Conservation (phyloP, 2,797 vertebrate genomes). For the Meda fulgida region DNA sequence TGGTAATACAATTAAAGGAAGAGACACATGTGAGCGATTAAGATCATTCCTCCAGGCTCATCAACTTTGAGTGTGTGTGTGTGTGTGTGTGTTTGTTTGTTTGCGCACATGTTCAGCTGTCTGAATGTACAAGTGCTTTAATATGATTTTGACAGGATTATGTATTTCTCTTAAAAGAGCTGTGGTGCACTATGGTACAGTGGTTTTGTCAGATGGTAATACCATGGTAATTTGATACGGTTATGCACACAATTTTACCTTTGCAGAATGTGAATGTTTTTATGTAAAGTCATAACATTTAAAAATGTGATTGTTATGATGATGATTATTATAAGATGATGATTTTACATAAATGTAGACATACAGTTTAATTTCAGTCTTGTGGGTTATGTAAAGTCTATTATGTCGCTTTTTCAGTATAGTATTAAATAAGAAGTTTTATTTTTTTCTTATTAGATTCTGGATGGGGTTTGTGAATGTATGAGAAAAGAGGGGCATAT, state of each 20-base stretch:
- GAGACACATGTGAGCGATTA: slow-evolving; percentile 58
- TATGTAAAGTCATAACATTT: background rate
- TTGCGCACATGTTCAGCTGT: background rate
- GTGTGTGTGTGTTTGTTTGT: background rate
- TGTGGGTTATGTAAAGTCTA: background rate
- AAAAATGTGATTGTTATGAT: too few relatives aligned
- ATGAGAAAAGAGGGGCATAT: background rate
- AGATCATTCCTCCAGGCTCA: slow-evolving; percentile 48
- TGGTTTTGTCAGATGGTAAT: background rate
- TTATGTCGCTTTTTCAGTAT: background rate
- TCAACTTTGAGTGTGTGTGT: slow-evolving; percentile 37
- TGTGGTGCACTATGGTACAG: background rate
- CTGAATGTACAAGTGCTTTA: slow-evolving; percentile 8
- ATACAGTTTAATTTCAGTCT: background rate
- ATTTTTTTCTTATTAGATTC: background rate
- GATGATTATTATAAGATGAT: too few relatives aligned
- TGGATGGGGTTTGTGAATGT: background rate
- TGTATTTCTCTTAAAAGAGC: background rate
- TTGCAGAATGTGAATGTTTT: background rate
- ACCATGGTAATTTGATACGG: background rate
- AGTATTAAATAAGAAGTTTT: background rate
- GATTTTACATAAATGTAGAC: background rate
- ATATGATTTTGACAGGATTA: background rate
- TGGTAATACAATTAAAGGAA: slow-evolving; percentile 65
- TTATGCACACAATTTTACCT: background rate